Base-by-base conservation (phyloP, 2,888 invertebrate species). In the Axea sp. region DNA sequence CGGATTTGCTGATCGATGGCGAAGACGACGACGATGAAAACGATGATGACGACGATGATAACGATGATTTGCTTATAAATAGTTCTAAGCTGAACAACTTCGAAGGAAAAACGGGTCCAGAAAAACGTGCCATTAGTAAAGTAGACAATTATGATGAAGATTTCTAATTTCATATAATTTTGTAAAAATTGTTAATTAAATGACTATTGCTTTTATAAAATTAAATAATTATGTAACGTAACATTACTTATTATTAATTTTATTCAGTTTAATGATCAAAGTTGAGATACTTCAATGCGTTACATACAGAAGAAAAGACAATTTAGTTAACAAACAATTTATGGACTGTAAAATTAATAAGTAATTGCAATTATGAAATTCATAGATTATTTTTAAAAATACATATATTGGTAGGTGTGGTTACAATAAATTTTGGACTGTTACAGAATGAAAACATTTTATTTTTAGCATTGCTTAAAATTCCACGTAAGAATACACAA, bases 21-120 rank as follows among this genome's bases (percentile, higher is more conserved):
- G 90, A 91, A 75, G 89, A 90, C n/a, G 90, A 89, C 86, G 88
- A 91, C 83, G 88, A 92, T 89, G 57, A 92, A 88, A 22, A 92
- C 89, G 88, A 92, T 89, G 62, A 92, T 89, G 71, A 72, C 3
- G 71, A 72, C n/a, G 80, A 91, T 88, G 47, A 92, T 90, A 78
- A 92, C 83, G 85, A 92, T 86, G 73, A 82, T 64, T 77, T 81
- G 9, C 80, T 88, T 9, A 55, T 86, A n/a, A 84, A 84, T 65
- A 79, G 73, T 19, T 77, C 81, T n/a, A 83, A 82, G 14, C 77
- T 84, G 1, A 77, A 76, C 1, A 80, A 77, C 5, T 84, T 83
- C 12, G 83, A 84, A 60, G 30, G 78, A 1, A 86, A 87, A 73
- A 76, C 67, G 1, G 80, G 74, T 8, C 79, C 82, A 22, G 87